These are phyloP conservation scores for Acropora yongei DNA, from an alignment of 64 coral and sea anemone genomes.

Conservation along the genomic window DNA sequence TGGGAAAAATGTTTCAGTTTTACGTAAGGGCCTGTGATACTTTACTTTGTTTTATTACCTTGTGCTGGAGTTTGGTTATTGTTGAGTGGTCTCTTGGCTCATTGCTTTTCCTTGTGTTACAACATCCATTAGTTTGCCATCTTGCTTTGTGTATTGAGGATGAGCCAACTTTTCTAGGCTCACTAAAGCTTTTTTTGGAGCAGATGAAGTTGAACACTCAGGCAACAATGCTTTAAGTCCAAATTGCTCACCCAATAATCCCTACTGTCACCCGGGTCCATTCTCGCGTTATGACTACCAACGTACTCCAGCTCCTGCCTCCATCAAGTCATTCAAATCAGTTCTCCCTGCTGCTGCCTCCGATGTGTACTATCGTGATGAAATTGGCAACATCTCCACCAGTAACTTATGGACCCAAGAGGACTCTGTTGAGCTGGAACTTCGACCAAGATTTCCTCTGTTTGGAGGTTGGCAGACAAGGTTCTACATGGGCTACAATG, in stretches of 20 bases:
- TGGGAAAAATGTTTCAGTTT: no score
- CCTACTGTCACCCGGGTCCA: constrained; percentile 53
- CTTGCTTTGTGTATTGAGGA: no score
- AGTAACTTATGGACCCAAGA: constrained; percentile 90
- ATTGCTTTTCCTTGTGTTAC: no score
- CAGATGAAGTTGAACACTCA: no score
- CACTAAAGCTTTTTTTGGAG: no score
- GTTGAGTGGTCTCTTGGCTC: no score
- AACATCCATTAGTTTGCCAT: no score
- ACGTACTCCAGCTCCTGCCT: constrained; percentile 87
- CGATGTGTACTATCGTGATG: constrained; percentile 98
- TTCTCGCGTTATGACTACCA: constrained; percentile 99
- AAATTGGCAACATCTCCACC: constrained; percentile 99
- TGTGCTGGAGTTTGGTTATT: no score
- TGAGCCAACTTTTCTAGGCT: no score
- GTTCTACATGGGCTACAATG: constrained; percentile 97
- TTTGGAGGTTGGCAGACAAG: constrained; percentile 99
- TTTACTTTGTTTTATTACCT: no score
- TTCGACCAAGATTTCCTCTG: constrained; percentile 95
- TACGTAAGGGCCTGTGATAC: no score
- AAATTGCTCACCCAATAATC: neutral
- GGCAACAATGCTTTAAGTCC: no score
- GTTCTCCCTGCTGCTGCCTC: constrained; percentile 90
- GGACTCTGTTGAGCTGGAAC: constrained; percentile 92
- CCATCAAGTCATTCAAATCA: constrained; percentile 97